These are phyloP conservation scores for Tragelaphus imberbis DNA, from an alignment of 2,113 vertebrate genomes.

Conservation along the genomic window DNA sequence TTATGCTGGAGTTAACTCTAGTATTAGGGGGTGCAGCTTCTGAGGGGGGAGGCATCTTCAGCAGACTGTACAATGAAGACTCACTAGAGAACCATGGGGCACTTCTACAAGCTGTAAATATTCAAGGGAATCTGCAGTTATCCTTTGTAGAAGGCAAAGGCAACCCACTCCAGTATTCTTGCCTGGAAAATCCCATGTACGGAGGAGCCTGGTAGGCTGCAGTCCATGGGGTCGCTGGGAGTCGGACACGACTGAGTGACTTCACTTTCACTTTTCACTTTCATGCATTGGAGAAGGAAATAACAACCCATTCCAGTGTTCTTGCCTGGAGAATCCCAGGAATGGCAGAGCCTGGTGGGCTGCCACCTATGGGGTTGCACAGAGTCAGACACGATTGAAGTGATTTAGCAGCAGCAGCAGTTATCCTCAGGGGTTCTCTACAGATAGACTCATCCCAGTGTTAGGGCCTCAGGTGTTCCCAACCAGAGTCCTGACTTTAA, in stretches of 20 bases:
- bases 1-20: not conserved
- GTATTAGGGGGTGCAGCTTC: not conserved
- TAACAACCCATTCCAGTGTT: not conserved
- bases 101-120: not conserved
- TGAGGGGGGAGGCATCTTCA: not conserved
- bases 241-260: accelerated
- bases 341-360: accelerated
- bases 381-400: accelerated
- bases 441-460: accelerated
- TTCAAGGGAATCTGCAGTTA: not conserved
- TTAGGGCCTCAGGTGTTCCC: not conserved
- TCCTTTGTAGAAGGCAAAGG: not conserved
- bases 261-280: not conserved
- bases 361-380: too few relatives aligned
- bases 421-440: not conserved
- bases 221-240: accelerated
- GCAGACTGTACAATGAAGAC: accelerated
- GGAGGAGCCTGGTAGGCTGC: not conserved
- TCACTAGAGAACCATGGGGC: not conserved
- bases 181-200: not conserved
- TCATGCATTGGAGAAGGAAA: not conserved
- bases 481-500: not conserved
- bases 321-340: not conserved
- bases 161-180: not conserved
- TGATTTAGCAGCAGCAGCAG: accelerated